These are phyloP conservation scores for Lasioglossum baleicum DNA, from an alignment of 1,140 invertebrate species.

Conservation along the genomic window DNA sequence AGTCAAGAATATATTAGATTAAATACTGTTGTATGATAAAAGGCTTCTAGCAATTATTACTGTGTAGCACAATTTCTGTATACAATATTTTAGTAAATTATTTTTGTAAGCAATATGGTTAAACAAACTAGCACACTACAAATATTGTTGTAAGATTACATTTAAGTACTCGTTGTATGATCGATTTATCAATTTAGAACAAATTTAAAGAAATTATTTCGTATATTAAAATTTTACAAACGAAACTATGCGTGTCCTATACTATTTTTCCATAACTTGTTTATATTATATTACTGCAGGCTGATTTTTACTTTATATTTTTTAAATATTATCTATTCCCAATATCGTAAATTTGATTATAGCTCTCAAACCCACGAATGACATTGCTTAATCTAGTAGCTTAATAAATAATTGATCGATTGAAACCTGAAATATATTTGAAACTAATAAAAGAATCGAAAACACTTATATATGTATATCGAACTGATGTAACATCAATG, in stretches of 20 bases:
- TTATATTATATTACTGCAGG: not conserved
- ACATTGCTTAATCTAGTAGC: constrained; percentile 9
- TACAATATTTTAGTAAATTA: constrained; percentile 28
- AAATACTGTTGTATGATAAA: constrained; percentile 14
- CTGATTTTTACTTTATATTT: not conserved
- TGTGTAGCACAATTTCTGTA: constrained; percentile 26
- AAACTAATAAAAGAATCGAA: constrained; percentile 6
- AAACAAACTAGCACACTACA: not conserved
- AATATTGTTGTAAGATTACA: not conserved
- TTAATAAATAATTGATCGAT: not conserved
- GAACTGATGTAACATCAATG: not conserved
- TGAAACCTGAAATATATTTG: constrained; percentile 21
- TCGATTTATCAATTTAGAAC: not conserved
- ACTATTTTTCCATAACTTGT: not conserved
- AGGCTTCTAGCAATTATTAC: not conserved
- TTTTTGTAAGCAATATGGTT: constrained; percentile 25
- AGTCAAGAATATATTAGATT: not conserved
- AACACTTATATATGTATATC: too few species aligned
- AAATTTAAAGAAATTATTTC: not conserved
- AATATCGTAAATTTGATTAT: not conserved
- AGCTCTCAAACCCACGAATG: not conserved
- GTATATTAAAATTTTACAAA: not conserved
- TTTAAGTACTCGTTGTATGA: not conserved
- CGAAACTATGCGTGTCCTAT: not conserved
- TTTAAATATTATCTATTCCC: not conserved